Evolutionary conservation across 2,888 invertebrate species (phyloP).

Genomic region (Ophion obscuratus): DNA sequence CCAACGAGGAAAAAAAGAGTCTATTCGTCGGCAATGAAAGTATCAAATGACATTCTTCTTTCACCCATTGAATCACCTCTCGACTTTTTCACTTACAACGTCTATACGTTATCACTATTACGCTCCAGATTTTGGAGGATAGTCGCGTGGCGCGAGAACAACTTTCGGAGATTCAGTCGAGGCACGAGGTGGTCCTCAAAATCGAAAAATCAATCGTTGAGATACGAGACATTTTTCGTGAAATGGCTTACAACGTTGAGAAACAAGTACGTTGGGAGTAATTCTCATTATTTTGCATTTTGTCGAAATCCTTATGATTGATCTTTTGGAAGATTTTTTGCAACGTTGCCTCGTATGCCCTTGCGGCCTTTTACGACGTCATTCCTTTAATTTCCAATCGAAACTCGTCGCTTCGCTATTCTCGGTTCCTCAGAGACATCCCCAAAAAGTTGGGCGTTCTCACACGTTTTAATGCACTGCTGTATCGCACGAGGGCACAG

Average conservation of each 20-base stretch:
- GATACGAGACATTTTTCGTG: constrained; percentile 92
- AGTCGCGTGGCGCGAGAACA: constrained; percentile 90
- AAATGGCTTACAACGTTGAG: constrained; percentile 93
- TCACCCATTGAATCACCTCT: not conserved
- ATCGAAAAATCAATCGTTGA: constrained; percentile 92
- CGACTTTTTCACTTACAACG: not conserved
- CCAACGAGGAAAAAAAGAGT: constrained; percentile 81
- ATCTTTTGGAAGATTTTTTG: constrained; percentile 14
- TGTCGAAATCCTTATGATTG: constrained; percentile 18
- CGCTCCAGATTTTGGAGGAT: constrained; percentile 90
- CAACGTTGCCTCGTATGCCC: not conserved
- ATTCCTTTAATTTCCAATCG: not conserved
- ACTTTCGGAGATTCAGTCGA: constrained; percentile 92
- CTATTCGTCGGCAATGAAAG: constrained; percentile 86
- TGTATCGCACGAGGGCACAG: not conserved
- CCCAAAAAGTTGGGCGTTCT: too few species aligned
- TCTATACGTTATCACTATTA: constrained; percentile 25
- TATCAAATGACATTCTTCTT: constrained; percentile 59
- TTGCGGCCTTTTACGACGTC: too few species aligned
- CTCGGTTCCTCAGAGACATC: not conserved
- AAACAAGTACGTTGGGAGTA: constrained; percentile 85
- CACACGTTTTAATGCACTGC: not conserved
- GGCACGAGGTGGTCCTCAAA: constrained; percentile 92
- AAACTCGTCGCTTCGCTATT: not conserved
- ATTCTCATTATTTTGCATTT: constrained; percentile 1